Evolutionary conservation across 2,113 vertebrate genomes (phyloP).

Genomic region (Melanerpes formicivorus): DNA sequence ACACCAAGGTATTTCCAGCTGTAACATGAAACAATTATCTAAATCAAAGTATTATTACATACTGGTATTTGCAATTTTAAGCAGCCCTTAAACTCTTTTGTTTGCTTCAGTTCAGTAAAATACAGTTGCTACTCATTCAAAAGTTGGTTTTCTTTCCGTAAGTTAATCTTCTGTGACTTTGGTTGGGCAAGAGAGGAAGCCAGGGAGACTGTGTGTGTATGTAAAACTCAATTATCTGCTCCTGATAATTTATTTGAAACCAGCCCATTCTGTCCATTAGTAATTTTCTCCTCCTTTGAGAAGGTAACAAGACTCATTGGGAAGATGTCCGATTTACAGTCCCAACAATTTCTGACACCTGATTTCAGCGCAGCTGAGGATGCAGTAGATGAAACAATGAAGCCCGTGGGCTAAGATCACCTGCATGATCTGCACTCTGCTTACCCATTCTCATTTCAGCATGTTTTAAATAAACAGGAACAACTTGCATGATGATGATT

Average conservation of each 20-base stretch:
- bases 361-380: conserved; percentile 3
- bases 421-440: neutral
- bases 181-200: fast-evolving
- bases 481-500: neutral
- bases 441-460: neutral
- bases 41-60: neutral
- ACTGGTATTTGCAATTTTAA: neutral
- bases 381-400: neutral
- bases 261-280: neutral
- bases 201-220: neutral
- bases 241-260: conserved; percentile 18
- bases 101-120: neutral
- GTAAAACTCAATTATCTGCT: neutral
- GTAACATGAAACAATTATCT: neutral
- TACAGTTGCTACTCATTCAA: neutral
- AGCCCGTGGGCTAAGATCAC: neutral
- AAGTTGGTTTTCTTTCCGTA: neutral
- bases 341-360: conserved; percentile 10
- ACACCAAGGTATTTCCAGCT: neutral
- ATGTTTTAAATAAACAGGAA: neutral
- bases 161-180: neutral
- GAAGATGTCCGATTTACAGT: conserved; percentile 37
- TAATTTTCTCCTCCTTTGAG: conserved; percentile 20
- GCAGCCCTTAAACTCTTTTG: neutral
- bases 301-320: conserved; percentile 15